A percentile compares a stretch with the other conserved stretches of the same genome.
Evolutionary conservation across 2,113 vertebrate genomes (phyloP).

Genomic region (Henicopernis longicauda): DNA sequence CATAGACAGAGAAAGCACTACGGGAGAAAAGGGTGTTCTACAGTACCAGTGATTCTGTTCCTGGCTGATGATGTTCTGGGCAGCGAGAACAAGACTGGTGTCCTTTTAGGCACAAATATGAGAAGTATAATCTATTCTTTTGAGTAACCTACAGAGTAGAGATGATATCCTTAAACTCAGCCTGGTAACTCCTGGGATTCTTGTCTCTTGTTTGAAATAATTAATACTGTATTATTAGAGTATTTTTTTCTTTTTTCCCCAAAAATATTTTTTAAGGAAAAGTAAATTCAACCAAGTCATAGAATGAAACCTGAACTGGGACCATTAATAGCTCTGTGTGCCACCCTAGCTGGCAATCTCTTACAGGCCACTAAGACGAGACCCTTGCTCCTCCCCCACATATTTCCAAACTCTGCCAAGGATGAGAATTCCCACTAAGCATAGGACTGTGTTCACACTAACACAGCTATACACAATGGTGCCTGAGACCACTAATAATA

Average conservation of each 20-base stretch:
- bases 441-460: background rate
- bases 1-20: background rate
- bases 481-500: constrained; percentile 56
- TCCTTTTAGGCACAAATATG: background rate
- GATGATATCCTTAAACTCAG: background rate
- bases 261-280: background rate
- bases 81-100: background rate
- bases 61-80: background rate
- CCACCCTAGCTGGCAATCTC: background rate
- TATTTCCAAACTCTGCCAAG: constrained; percentile 12
- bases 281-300: background rate
- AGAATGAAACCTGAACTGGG: background rate
- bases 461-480: constrained; percentile 19
- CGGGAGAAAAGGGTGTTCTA: background rate
- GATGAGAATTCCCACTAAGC: constrained; percentile 23
- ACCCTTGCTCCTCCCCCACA: background rate
- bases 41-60: background rate
- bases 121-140: background rate
- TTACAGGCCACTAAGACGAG: background rate
- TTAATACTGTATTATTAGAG: background rate
- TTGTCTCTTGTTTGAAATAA: background rate
- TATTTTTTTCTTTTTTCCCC: rapidly evolving
- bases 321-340: background rate
- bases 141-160: background rate
- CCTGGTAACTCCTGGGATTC: background rate